Base-by-base conservation (phyloP, 2,113 vertebrate species). In the Clarias gariepinus region DNA sequence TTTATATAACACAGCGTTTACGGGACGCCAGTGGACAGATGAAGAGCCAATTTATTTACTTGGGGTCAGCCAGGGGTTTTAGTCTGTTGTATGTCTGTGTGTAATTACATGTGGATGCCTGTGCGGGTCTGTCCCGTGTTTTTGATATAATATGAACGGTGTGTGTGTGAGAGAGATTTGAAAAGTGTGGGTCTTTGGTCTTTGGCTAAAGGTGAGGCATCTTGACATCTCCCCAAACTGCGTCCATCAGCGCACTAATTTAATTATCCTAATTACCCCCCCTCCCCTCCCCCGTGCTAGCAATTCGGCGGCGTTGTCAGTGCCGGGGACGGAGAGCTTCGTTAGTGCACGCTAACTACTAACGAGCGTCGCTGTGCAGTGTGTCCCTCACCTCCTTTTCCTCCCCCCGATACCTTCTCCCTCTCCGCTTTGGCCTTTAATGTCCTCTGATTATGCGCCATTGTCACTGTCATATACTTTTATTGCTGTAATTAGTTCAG, bases 261-360 rank as follows among this genome's bases (percentile, higher is more conserved):
- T 93, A 95, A 94, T 95, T 95, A 95, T 93, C 93, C 91, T 95
- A 95, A 95, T 95, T 95, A 93, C 90, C 88, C 82, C 86, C 76
- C 81, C 86, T 57, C 73, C 63, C 88, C 1, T 36, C 33, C 33
- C 33, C 33, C 33, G 1, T 36, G 23, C 88, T 58, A 66, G 81
- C 83, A 66, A 77, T 55, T 81, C 71, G 28, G 83, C 64, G 18
- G 53, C 81, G 66, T 57, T 88, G 90, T 89, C 90, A 88, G 76
- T 83, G 73, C 60, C 6, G 69, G 57, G 84, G 82, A 89, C 68
- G 71, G 79, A 84, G 86, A 78, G 86, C 76, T 90, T 90, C 78
- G 88, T 92, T 91, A 91, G 87, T 53, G 82, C 74, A 41, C 60
- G 80, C 28, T 91, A 88, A 89, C 85, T 84, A 63, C 87, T 88